Evolutionary conservation across 1,140 invertebrate genomes (phyloP).

Genomic region (Sycobia sp.): DNA sequence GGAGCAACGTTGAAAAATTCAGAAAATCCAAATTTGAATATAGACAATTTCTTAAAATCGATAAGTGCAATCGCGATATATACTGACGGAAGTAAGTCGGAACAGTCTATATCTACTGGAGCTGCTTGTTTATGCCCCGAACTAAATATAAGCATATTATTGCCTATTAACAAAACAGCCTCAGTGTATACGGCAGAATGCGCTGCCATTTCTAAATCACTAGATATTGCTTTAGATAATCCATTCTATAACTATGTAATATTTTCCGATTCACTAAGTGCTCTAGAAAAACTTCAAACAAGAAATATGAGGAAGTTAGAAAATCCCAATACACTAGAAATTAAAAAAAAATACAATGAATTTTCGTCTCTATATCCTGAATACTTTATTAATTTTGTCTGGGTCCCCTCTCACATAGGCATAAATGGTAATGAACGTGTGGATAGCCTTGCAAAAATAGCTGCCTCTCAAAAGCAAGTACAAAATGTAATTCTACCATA

Average conservation of each 20-base stretch:
- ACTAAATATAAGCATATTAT: not conserved
- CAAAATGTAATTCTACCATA: not conserved
- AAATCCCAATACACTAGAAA: not conserved
- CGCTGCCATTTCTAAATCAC: too few species aligned
- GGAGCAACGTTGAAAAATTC: not conserved
- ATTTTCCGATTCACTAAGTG: slow-evolving; percentile 5
- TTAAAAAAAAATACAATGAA: not conserved
- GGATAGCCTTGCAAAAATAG: not conserved
- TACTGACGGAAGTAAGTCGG: not conserved
- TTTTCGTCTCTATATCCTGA: not conserved
- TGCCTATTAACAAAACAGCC: not conserved
- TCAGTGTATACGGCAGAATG: too few species aligned
- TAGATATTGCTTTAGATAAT: too few species aligned
- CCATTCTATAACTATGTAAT: not conserved
- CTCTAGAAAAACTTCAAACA: not conserved
- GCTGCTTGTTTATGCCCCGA: not conserved
- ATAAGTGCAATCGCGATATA: not conserved
- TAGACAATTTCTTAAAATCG: not conserved
- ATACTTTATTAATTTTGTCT: not conserved
- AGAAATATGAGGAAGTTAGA: too few species aligned
- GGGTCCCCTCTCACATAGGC: not conserved
- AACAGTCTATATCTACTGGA: not conserved
- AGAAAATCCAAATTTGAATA: not conserved
- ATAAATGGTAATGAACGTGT: not conserved
- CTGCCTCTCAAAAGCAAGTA: not conserved